Evolutionary conservation across 2,888 invertebrate genomes (phyloP), one percentile per base, ranked within the genome.

Genomic region (Ochropleura plecta): DNA sequence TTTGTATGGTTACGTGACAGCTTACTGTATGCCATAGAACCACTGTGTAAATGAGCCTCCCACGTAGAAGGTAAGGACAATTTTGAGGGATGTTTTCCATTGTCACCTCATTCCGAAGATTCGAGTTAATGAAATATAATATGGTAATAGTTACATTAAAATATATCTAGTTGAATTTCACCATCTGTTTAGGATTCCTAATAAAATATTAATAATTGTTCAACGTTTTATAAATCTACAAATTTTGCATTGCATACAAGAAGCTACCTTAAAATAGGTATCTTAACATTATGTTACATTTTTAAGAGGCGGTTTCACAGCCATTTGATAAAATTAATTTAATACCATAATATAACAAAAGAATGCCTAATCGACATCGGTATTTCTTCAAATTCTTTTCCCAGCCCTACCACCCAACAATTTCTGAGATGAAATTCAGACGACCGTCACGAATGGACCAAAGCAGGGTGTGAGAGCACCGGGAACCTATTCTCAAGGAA

Each of bases 371-470:
- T 78, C 81, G 84, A 81, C 60, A 81, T 74, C 73, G 60, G 76
- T 60, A 75, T 79, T 83, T 79, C 72, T 81, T 84, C 9, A 3
- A 60, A 79, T 82, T 81, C 69, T 57, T 81, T 51, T 70, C 72
- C 57, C 90, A 88, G 10, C 90, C 78, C 89, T 90, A 91, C 14
- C 48, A 63, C 78, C 83, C 84, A 89, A 90, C 88, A 91, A 91
- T 89, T 90, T 90, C 90, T 89, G 87, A 92, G 86, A 91, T 92
- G 90, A 92, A 92, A 93, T 93, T 93, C 91, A 91, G 92, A 92
- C 88, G 92, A 92, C 91, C 93, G 91, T 93, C 91, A 92, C 94
- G 91, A 94, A 94, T 92, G 92, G 89, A 89, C 88, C 90, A 88
- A 81, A 85, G 82, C 81, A 84, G 88, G 88, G 87, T 86, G 84